Conservation (phyloP, 2,797 vertebrate genomes). For the Siniperca scherzeri region DNA sequence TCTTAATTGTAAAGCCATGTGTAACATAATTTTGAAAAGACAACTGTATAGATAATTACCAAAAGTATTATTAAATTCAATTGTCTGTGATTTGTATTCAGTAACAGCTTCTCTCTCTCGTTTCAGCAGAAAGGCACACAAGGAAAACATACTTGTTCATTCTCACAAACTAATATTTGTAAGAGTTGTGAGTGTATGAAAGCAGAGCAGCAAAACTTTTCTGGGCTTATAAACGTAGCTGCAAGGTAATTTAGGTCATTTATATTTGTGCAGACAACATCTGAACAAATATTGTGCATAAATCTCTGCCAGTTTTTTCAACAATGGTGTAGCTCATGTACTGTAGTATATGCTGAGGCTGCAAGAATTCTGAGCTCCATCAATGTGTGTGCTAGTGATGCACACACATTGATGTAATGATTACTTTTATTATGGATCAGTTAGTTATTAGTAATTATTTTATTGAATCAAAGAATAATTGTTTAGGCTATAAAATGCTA, state of each 20-base stretch:
- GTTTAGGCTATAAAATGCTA: neutral
- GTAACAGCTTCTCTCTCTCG: neutral
- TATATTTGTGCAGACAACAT: neutral
- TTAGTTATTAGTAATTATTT: neutral
- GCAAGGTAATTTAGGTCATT: constrained; percentile 2
- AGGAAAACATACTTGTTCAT: neutral
- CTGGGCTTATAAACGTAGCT: neutral
- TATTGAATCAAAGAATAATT: neutral
- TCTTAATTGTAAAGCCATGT: neutral
- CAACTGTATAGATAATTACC: neutral
- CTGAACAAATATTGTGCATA: neutral
- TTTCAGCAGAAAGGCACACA: neutral
- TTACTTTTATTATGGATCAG: neutral
- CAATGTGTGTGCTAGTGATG: neutral
- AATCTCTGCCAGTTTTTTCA: neutral
- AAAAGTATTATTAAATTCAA: neutral
- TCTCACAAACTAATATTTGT: constrained; percentile 14
- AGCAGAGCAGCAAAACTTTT: constrained; percentile 1
- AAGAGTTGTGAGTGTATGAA: neutral
- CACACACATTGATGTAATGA: no score
- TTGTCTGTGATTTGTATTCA: constrained; percentile 17
- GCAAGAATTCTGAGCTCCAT: neutral
- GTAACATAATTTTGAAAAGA: neutral
- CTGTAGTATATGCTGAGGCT: neutral
- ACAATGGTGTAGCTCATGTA: neutral